phyloP scores from a whole-genome alignment of 2,888 invertebrate genomes.

The Scelioninae gen. 1 region DNA sequence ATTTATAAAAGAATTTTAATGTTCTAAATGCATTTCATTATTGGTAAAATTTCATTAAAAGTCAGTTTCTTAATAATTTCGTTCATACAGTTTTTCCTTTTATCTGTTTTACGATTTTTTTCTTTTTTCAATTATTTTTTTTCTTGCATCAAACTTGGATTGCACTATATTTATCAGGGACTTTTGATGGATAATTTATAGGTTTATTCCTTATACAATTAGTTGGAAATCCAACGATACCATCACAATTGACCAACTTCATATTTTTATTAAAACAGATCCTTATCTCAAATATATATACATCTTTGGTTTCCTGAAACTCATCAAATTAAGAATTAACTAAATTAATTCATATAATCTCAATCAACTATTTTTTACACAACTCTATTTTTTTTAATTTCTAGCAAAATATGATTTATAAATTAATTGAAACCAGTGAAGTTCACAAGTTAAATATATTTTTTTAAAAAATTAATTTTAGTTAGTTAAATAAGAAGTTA shows the following conservation, averaged over 20 bases:
- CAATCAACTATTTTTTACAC: too few species aligned
- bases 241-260: conserved; percentile 88
- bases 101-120: not conserved
- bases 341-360: too few species aligned
- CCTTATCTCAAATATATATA: conserved; percentile 89
- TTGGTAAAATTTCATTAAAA: too few species aligned
- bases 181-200: conserved; percentile 86
- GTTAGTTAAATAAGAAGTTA: too few species aligned
- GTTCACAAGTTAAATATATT: too few species aligned
- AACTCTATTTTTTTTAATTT: too few species aligned
- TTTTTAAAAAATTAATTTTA: too few species aligned
- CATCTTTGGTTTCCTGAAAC: conserved; percentile 85
- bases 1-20: too few species aligned
- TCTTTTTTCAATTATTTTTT: not conserved
- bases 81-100: not conserved
- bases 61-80: too few species aligned
- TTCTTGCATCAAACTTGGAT: conserved; percentile 65
- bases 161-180: conserved; percentile 79
- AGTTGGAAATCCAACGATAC: conserved; percentile 86
- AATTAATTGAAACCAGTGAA: too few species aligned
- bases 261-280: conserved; percentile 90
- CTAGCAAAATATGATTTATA: too few species aligned
- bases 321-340: conserved; percentile 27
- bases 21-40: too few species aligned
- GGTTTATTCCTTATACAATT: conserved; percentile 86